A percentile compares a stretch with the other conserved stretches of the same genome.
Conservation (phyloP, 92 coral and sea anemone species). For the Isaurus tuberculatus region DNA sequence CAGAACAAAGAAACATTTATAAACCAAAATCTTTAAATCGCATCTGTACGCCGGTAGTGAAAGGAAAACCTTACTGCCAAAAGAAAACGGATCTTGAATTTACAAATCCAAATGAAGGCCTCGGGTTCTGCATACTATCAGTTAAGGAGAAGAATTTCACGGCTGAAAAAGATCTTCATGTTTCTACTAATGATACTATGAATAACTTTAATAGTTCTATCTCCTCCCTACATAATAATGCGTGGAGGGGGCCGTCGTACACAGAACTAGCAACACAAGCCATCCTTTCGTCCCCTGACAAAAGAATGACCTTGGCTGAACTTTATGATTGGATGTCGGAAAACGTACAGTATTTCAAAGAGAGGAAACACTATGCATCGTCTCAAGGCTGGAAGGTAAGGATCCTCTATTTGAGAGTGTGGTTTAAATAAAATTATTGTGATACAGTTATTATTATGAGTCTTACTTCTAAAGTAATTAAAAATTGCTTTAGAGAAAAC, state of each 20-base stretch:
- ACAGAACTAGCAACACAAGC: conserved; percentile 41
- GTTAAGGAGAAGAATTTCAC: background rate
- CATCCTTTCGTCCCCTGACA: conserved; percentile 16
- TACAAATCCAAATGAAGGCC: background rate
- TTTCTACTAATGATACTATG: background rate
- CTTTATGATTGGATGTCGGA: conserved; percentile 41
- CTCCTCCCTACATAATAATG: background rate
- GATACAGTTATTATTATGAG: background rate
- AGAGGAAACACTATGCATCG: conserved; percentile 30
- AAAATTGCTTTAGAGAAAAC: background rate
- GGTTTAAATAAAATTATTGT: background rate
- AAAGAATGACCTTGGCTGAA: conserved; percentile 29
- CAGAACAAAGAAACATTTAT: background rate
- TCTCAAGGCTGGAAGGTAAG: conserved; percentile 47
- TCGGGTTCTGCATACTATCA: background rate
- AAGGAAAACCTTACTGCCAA: background rate
- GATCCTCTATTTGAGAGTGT: too few relatives aligned
- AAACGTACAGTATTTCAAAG: conserved; percentile 37
- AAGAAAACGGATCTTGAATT: background rate
- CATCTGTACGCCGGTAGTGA: background rate
- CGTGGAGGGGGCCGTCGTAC: conserved; percentile 34
- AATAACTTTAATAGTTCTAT: background rate
- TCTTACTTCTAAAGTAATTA: background rate
- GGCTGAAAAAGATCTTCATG: background rate
- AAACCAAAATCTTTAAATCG: background rate